phyloP scores from a whole-genome alignment of 2,888 invertebrate genomes.

The Trimorus sp. region DNA sequence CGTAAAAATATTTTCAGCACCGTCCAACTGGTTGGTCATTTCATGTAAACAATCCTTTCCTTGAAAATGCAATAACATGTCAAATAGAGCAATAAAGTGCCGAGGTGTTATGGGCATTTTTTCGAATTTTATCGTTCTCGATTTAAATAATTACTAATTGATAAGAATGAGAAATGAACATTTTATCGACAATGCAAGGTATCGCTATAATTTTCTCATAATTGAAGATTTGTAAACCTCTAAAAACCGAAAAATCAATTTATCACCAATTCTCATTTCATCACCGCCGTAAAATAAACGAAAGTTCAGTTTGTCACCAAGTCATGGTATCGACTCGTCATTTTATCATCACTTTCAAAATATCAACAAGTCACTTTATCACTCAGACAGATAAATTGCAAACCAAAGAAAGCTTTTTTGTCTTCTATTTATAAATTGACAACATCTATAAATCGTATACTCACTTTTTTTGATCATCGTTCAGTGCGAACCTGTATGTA shows the following conservation, averaged over 20 bases:
- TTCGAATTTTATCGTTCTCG: conserved; percentile 4
- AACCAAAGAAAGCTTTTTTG: neutral
- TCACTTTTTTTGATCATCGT: conserved; percentile 90
- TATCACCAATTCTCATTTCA: no score
- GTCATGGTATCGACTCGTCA: no score
- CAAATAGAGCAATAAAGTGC: conserved; percentile 1
- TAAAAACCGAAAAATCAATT: no score
- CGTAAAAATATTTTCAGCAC: neutral
- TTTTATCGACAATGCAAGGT: no score
- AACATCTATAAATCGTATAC: conserved; percentile 70
- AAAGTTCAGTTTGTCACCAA: no score
- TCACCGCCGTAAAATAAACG: no score
- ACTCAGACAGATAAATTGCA: neutral
- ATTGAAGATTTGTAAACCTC: no score
- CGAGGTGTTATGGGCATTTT: neutral
- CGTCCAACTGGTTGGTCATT: neutral
- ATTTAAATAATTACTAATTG: no score
- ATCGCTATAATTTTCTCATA: no score
- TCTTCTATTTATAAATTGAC: neutral
- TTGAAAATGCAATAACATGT: neutral
- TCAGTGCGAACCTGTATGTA: conserved; percentile 92
- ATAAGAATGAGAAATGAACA: no score
- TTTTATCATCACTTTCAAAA: no score
- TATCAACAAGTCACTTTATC: no score
- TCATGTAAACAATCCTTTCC: neutral